Conservation (phyloP, 1,140 invertebrate genomes). For the Arctopsyche grandis region DNA sequence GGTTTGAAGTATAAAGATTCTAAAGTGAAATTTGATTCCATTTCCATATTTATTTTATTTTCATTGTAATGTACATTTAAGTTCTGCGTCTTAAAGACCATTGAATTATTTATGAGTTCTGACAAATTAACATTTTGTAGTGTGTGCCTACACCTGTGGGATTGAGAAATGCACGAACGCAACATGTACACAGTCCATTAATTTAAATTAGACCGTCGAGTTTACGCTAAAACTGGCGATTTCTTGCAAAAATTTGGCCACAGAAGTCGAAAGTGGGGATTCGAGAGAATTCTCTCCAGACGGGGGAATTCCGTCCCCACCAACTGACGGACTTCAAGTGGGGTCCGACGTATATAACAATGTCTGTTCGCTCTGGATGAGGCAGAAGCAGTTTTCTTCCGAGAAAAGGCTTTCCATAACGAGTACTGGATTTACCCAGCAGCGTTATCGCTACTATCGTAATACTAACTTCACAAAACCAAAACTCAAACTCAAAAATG, state of each 20-base stretch:
- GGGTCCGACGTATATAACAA: constrained; percentile 29
- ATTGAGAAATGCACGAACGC: too few species aligned
- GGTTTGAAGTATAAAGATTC: too few species aligned
- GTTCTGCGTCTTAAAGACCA: too few species aligned
- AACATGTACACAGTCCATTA: neutral
- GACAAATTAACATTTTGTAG: too few species aligned
- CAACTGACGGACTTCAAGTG: neutral
- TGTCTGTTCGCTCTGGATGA: constrained; percentile 24
- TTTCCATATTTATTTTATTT: too few species aligned
- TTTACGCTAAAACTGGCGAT: constrained; percentile 19
- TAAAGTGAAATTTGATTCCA: too few species aligned
- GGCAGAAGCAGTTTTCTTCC: constrained; percentile 52
- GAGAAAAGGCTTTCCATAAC: constrained; percentile 51
- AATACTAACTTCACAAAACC: too few species aligned
- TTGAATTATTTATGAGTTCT: too few species aligned
- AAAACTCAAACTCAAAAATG: constrained; percentile 39
- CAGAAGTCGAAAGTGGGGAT: constrained; percentile 6
- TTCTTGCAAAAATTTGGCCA: constrained; percentile 36
- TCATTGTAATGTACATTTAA: too few species aligned
- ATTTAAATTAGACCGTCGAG: neutral
- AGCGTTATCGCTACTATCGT: constrained; percentile 9
- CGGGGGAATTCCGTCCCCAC: constrained; percentile 32
- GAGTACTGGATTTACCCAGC: constrained; percentile 35
- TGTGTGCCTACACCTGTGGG: too few species aligned
- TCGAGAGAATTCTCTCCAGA: neutral